Evolutionary conservation across 2,113 vertebrate species (phyloP).

Genomic region (Setophaga kirtlandii): DNA sequence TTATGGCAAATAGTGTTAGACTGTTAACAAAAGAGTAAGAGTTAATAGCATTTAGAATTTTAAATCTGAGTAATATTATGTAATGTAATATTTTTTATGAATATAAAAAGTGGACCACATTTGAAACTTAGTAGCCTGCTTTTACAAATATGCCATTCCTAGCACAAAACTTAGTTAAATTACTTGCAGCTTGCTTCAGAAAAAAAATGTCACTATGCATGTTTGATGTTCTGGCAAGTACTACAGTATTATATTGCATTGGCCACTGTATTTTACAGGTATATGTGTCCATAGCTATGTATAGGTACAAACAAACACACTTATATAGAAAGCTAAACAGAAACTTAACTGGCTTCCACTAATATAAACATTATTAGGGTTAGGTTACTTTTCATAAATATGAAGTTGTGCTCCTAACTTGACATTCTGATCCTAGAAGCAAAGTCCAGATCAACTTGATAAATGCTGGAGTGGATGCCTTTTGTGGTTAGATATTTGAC

Average conservation of each 20-base stretch:
- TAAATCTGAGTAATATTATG: background rate
- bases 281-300: background rate
- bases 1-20: background rate
- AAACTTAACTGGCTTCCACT: background rate
- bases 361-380: background rate
- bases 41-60: background rate
- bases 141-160: background rate
- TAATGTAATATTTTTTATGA: background rate
- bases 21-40: background rate
- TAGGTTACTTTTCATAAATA: background rate
- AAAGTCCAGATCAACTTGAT: background rate
- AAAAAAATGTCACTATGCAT: background rate
- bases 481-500: background rate
- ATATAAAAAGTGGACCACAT: background rate
- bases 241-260: background rate
- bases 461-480: background rate
- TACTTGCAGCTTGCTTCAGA: background rate
- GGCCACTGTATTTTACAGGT: background rate
- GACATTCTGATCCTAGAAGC: background rate
- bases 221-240: background rate
- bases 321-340: background rate
- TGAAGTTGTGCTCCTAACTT: background rate
- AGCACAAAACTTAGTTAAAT: background rate
- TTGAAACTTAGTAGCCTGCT: background rate
- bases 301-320: background rate